Evolutionary conservation across 2,888 invertebrate species (phyloP).

Genomic region (Aleiodes alternator): DNA sequence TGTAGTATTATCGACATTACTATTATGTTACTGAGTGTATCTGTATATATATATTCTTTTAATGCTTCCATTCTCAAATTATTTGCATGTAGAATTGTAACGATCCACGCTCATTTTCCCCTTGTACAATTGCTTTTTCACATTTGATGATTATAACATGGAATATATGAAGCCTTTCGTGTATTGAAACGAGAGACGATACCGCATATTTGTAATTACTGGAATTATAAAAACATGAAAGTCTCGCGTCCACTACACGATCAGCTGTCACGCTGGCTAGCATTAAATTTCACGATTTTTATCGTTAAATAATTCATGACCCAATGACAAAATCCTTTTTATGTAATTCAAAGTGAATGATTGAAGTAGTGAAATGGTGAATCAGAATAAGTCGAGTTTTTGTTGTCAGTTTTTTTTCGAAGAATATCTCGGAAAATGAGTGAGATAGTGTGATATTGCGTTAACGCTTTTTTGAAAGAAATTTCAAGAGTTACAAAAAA

Average conservation of each 20-base stretch:
- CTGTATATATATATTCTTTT: background rate
- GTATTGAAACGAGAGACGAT: conserved; percentile 26
- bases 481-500: no score
- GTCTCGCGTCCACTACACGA: conserved; percentile 5
- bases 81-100: conserved; percentile 6
- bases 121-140: conserved; percentile 18
- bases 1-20: conserved; percentile 19
- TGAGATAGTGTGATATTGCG: no score
- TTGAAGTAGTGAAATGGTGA: background rate
- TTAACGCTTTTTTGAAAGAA: no score
- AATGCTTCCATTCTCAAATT: conserved; percentile 23
- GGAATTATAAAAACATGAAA: conserved; percentile 26
- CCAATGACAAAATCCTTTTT: background rate
- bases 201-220: conserved; percentile 23
- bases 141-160: conserved; percentile 25
- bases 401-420: no score
- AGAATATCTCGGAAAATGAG: no score
- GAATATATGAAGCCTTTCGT: background rate
- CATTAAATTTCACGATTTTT: conserved; percentile 27
- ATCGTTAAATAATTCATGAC: conserved; percentile 1
- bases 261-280: conserved; percentile 23
- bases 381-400: no score
- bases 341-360: background rate
- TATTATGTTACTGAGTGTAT: background rate
- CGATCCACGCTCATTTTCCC: background rate